These are phyloP conservation scores for Drosophila mercatorum DNA, from an alignment of 2,888 invertebrate species.

Conservation along the genomic window DNA sequence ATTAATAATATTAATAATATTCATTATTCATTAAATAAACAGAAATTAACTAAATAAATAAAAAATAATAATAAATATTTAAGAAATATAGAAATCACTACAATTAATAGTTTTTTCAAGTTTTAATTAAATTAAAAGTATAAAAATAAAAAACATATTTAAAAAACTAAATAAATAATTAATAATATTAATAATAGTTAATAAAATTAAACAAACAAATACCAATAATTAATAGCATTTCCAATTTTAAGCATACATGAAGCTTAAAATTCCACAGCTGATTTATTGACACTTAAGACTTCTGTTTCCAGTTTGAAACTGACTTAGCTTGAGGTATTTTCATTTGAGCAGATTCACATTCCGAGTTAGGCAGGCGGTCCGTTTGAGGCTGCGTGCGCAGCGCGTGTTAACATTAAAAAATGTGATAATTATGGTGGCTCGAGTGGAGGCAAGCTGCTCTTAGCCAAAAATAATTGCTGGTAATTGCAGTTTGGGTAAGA, in stretches of 20 bases:
- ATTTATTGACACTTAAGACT: neutral
- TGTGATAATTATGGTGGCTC: slow-evolving; percentile 67
- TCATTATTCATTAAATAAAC: no score
- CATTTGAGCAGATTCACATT: slow-evolving; percentile 11
- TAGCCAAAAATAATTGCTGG: slow-evolving; percentile 62
- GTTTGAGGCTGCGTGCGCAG: slow-evolving; percentile 49
- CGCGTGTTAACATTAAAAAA: slow-evolving; percentile 55
- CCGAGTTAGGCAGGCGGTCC: slow-evolving; percentile 10
- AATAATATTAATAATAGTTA: neutral
- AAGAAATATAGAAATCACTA: no score
- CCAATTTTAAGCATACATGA: neutral
- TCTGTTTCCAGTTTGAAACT: neutral
- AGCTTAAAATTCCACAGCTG: neutral
- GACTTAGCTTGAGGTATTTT: neutral
- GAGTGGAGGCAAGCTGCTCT: slow-evolving; percentile 31
- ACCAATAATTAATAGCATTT: neutral
- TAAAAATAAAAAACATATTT: no score
- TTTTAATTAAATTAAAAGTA: no score
- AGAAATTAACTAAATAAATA: no score
- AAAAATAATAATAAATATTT: no score
- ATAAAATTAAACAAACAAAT: neutral
- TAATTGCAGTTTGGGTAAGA: slow-evolving; percentile 51
- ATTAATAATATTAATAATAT: neutral
- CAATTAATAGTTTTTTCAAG: no score
- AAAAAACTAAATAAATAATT: no score